These are phyloP conservation scores for Ceraclea dissimilis DNA, from an alignment of 2,888 invertebrate species.

Conservation along the genomic window DNA sequence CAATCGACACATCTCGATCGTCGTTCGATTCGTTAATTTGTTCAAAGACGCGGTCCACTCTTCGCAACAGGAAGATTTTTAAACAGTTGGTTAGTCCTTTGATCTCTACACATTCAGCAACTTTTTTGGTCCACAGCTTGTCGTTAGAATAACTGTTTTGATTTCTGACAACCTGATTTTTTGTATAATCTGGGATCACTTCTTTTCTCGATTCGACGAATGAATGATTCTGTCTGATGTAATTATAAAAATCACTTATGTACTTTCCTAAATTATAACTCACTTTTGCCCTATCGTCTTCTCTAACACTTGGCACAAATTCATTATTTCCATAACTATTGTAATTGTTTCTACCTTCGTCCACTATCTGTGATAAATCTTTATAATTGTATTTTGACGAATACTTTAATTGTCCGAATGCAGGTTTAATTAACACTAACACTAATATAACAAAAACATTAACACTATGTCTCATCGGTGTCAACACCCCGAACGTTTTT, in stretches of 20 bases:
- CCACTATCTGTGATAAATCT: conserved; percentile 7
- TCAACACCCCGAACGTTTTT: neutral
- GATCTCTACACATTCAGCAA: conserved; percentile 35
- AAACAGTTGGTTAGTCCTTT: conserved; percentile 47
- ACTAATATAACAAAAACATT: neutral
- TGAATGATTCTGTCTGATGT: neutral
- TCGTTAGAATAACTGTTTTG: neutral
- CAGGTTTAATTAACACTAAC: neutral
- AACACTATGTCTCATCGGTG: neutral
- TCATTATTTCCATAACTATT: neutral
- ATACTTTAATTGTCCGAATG: conserved; percentile 12
- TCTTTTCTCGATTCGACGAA: neutral
- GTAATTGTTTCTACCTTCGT: neutral
- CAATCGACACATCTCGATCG: conserved; percentile 31
- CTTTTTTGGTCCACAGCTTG: conserved; percentile 22
- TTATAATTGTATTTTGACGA: conserved; percentile 23
- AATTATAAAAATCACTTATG: neutral
- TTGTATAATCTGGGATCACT: neutral
- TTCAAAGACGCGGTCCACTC: conserved; percentile 37
- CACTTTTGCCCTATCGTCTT: neutral
- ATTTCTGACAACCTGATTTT: neutral
- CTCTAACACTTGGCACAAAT: neutral
- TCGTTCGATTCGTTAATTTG: conserved; percentile 26
- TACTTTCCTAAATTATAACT: neutral
- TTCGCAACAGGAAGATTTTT: conserved; percentile 48